Evolutionary conservation across 2,113 vertebrate genomes (phyloP).

Genomic region (Abramis brama): DNA sequence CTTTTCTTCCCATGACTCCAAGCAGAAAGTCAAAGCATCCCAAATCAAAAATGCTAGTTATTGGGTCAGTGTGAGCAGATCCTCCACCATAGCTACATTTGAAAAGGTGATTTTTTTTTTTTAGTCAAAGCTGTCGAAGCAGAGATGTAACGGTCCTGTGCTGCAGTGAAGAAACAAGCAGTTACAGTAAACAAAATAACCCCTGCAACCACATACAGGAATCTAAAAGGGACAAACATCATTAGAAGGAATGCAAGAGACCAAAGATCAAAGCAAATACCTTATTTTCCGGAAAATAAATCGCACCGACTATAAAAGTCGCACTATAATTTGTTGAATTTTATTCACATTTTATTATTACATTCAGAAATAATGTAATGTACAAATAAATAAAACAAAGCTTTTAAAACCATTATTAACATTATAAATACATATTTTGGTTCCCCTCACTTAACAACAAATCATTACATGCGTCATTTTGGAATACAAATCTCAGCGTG

Average conservation of each 20-base stretch:
- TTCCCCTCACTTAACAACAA: too few species aligned
- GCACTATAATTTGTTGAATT: too few species aligned
- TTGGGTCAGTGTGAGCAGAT: background rate
- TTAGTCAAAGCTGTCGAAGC: background rate
- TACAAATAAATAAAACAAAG: background rate
- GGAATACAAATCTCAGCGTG: background rate
- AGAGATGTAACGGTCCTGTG: background rate
- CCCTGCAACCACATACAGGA: background rate
- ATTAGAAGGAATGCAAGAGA: slow-evolving; percentile 38
- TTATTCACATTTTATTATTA: background rate
- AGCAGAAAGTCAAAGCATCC: background rate
- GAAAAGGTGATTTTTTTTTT: background rate
- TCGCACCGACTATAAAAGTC: background rate
- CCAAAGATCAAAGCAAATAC: background rate
- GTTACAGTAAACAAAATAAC: background rate
- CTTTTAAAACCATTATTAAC: background rate
- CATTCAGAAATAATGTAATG: background rate
- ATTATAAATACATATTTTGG: background rate
- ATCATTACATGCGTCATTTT: background rate
- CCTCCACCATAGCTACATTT: slow-evolving; percentile 9
- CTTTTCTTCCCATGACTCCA: background rate
- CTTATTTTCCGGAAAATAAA: background rate
- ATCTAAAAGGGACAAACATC: background rate
- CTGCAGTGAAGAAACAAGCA: background rate
- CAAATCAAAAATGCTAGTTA: background rate